phyloP scores from a whole-genome alignment of 2,113 vertebrate genomes.

The Phalacrocorax aristotelis region DNA sequence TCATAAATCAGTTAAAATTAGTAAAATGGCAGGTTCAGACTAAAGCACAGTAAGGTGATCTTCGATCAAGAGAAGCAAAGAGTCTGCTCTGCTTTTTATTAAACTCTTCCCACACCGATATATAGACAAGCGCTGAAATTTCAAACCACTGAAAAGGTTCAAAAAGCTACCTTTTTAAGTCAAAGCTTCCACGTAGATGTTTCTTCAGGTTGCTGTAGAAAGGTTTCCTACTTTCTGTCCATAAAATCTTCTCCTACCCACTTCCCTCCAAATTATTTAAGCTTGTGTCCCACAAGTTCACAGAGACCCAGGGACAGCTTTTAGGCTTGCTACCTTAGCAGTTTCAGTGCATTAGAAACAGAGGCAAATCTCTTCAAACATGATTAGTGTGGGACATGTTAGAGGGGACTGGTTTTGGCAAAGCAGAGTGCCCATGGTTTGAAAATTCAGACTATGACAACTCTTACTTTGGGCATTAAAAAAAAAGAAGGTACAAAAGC shows the following conservation, averaged over 20 bases:
- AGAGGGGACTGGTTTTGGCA: not conserved
- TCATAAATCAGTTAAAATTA: not conserved
- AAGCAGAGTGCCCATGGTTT: not conserved
- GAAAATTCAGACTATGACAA: not conserved
- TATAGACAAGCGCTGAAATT: not conserved
- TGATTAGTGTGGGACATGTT: not conserved
- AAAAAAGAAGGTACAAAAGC: not conserved
- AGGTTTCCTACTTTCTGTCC: not conserved
- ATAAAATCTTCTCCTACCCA: not conserved
- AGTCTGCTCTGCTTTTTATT: not conserved
- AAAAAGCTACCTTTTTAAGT: not conserved
- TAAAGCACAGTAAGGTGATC: not conserved
- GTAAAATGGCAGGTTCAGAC: not conserved
- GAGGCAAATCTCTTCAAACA: not conserved
- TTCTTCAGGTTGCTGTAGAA: not conserved
- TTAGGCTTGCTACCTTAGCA: not conserved
- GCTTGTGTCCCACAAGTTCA: not conserved
- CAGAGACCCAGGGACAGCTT: not conserved
- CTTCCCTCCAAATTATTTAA: not conserved
- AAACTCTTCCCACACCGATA: not conserved
- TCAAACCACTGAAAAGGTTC: not conserved
- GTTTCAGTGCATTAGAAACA: not conserved
- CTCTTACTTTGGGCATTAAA: not conserved
- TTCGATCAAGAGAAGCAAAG: not conserved
- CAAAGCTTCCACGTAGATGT: not conserved